Conservation (phyloP, 2,888 invertebrate species). For the Drosophila rubida region DNA sequence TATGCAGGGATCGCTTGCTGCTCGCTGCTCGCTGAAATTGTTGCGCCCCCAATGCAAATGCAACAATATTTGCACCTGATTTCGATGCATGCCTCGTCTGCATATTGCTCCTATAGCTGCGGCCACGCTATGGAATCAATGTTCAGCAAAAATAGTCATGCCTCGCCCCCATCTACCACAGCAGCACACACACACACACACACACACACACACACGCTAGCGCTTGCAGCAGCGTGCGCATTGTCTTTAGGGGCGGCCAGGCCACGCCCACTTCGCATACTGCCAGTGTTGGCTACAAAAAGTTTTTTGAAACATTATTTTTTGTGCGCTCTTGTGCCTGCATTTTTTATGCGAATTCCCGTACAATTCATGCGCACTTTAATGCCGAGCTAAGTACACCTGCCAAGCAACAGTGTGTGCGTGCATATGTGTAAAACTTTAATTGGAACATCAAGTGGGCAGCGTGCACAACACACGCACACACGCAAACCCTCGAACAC, state of each 20-base stretch:
- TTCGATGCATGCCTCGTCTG: slow-evolving; percentile 45
- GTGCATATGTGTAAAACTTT: slow-evolving; percentile 62
- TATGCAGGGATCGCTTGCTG: slow-evolving; percentile 5
- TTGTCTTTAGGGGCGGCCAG: slow-evolving; percentile 21
- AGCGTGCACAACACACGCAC: slow-evolving; percentile 5
- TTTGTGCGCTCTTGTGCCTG: slow-evolving; percentile 41
- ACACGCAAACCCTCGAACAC: neutral
- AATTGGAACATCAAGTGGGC: slow-evolving; percentile 78
- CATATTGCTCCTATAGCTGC: slow-evolving; percentile 49
- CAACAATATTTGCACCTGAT: slow-evolving; percentile 78
- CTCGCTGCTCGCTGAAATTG: slow-evolving; percentile 22
- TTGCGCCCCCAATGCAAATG: slow-evolving; percentile 51
- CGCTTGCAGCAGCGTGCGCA: slow-evolving; percentile 22
- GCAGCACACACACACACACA: slow-evolving; percentile 6
- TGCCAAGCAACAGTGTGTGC: slow-evolving; percentile 25
- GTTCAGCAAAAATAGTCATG: slow-evolving; percentile 9
- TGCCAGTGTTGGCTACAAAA: slow-evolving; percentile 16
- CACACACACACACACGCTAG: slow-evolving; percentile 21
- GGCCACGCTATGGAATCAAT: slow-evolving; percentile 41
- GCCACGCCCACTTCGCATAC: slow-evolving; percentile 29
- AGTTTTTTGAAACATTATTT: slow-evolving; percentile 44
- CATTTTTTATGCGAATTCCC: slow-evolving; percentile 70
- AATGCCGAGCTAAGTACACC: slow-evolving; percentile 72
- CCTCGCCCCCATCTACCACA: neutral
- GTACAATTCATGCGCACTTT: slow-evolving; percentile 66